A percentile compares a stretch with the other conserved stretches of the same genome.
Conservation (phyloP, 2,113 vertebrate genomes). For the Hassar affinis region DNA sequence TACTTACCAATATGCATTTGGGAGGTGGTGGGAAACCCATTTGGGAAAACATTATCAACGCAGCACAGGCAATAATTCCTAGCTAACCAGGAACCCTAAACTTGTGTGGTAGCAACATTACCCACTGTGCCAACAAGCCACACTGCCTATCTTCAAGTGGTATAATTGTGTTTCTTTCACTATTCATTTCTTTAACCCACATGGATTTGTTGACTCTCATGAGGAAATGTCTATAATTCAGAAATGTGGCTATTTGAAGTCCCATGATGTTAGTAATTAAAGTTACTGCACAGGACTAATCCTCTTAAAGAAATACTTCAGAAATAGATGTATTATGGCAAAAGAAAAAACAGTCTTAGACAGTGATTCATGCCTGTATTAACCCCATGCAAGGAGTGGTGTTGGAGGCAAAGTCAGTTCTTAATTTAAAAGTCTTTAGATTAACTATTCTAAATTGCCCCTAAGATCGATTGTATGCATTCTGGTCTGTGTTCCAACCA, state of each 20-base stretch:
- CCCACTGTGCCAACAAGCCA: background rate
- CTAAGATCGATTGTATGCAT: background rate
- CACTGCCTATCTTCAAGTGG: background rate
- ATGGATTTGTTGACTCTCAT: background rate
- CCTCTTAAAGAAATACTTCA: conserved; percentile 53
- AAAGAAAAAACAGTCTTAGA: background rate
- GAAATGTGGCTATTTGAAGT: conserved; percentile 30
- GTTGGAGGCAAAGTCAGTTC: no score
- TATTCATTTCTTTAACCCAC: background rate
- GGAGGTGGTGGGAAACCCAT: background rate
- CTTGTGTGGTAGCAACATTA: background rate
- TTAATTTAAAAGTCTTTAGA: background rate
- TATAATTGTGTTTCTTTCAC: background rate
- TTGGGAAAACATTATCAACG: background rate
- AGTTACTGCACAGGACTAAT: conserved; percentile 55
- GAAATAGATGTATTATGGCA: conserved; percentile 57
- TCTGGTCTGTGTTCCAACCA: background rate
- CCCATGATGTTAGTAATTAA: conserved; percentile 51
- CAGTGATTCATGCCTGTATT: conserved; percentile 4
- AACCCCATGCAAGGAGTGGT: background rate
- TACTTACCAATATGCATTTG: background rate
- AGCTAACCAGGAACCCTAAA: background rate
- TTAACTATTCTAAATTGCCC: background rate
- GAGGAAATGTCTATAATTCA: conserved; percentile 1
- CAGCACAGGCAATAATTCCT: background rate